Percentiles rank a stretch among this genome's conserved stretches.
These are phyloP conservation scores for Eupithecia subfuscata DNA, from an alignment of 2,888 invertebrate genomes.

Conservation along the genomic window DNA sequence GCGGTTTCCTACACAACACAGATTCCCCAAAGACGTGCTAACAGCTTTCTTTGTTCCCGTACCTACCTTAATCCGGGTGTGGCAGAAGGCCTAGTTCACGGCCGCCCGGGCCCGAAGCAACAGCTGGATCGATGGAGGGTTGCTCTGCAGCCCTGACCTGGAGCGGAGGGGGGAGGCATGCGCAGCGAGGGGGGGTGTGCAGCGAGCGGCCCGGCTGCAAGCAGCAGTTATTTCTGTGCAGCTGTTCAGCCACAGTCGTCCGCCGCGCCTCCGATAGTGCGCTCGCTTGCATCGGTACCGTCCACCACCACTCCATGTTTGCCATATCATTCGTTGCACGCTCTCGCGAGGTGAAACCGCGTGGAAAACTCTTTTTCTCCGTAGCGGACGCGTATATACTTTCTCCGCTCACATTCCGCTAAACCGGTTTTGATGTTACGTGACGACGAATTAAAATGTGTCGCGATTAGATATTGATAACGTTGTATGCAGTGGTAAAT, in stretches of 20 bases:
- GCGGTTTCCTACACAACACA: not conserved
- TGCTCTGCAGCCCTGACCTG: constrained; percentile 78
- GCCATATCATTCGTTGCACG: constrained; percentile 68
- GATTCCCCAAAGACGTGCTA: not conserved
- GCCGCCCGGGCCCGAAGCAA: constrained; percentile 65
- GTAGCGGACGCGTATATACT: constrained; percentile 78
- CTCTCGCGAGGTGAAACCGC: constrained; percentile 79
- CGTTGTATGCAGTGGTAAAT: constrained; percentile 51
- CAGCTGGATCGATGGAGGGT: constrained; percentile 78
- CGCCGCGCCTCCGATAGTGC: constrained; percentile 72
- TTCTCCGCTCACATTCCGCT: constrained; percentile 79
- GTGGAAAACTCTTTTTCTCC: constrained; percentile 80
- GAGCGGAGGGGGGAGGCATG: constrained; percentile 51
- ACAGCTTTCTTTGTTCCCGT: constrained; percentile 17
- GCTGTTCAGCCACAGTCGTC: constrained; percentile 71
- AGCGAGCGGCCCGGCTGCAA: constrained; percentile 79
- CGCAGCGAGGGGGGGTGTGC: constrained; percentile 59
- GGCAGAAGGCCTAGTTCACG: constrained; percentile 58
- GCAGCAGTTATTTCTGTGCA: constrained; percentile 83
- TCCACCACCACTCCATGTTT: constrained; percentile 49
- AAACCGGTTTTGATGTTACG: constrained; percentile 52
- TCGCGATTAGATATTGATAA: constrained; percentile 53
- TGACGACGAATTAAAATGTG: constrained; percentile 58
- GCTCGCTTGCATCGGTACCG: constrained; percentile 67
- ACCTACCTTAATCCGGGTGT: constrained; percentile 33